phyloP scores from a whole-genome alignment of 37 sponge, comb jelly and placozoan species.

The Aplysina aerophoba region DNA sequence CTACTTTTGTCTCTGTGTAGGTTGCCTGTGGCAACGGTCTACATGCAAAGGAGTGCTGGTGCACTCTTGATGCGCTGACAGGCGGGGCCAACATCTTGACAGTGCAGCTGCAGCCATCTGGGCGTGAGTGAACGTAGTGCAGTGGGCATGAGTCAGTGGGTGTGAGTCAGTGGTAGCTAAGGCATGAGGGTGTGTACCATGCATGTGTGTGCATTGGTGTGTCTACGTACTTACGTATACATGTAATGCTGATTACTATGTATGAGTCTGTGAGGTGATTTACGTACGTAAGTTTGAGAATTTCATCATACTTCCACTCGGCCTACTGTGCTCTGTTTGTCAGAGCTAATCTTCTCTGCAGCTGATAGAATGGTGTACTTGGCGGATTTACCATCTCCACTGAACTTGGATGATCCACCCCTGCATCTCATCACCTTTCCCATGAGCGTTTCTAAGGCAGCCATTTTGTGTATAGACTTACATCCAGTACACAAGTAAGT shows the following conservation, averaged over 20 bases:
- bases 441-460: background rate
- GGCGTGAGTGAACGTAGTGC: slow-evolving; percentile 3
- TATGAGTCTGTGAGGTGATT: too few species aligned
- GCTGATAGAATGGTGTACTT: background rate
- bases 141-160: slow-evolving; percentile 7
- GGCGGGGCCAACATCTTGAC: slow-evolving; percentile 7
- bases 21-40: background rate
- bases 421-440: background rate
- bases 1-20: background rate
- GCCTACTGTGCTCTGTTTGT: background rate
- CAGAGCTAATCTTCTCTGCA: background rate
- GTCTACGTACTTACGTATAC: background rate
- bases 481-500: background rate
- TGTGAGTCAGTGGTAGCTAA: background rate
- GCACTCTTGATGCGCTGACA: slow-evolving; percentile 15
- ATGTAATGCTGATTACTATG: background rate
- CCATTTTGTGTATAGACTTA: background rate
- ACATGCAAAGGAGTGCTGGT: slow-evolving; percentile 13
- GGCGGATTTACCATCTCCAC: background rate
- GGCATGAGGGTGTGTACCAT: slow-evolving; percentile 9
- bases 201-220: slow-evolving; percentile 14
- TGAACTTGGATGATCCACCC: background rate
- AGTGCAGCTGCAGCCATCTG: background rate
- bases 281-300: too few species aligned
- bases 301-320: too few species aligned